Percentiles rank a stretch among this genome's conserved stretches.
Conservation (phyloP, 2,888 invertebrate species). For the Drosophila borborema region DNA sequence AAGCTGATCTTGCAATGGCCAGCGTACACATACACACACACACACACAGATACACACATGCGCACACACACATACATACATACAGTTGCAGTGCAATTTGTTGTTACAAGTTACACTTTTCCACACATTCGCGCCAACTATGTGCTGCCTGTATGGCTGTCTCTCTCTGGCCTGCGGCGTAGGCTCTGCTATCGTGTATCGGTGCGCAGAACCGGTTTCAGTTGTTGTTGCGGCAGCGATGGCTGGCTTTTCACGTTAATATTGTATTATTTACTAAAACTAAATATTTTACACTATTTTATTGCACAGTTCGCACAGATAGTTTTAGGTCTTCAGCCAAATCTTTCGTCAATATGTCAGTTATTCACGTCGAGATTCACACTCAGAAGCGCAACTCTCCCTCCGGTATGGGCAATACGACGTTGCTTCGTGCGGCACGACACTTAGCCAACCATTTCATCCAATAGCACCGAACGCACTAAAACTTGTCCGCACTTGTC, state of each 20-base stretch:
- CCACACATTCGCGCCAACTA: conserved; percentile 59
- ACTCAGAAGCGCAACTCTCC: conserved; percentile 55
- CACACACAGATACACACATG: conserved; percentile 14
- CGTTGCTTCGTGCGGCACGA: conserved; percentile 74
- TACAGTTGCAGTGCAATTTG: conserved; percentile 70
- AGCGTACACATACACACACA: conserved; percentile 10
- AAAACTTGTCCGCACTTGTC: conserved; percentile 70
- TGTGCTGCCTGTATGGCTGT: conserved; percentile 54
- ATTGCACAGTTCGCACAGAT: conserved; percentile 35
- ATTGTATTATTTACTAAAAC: conserved; percentile 38
- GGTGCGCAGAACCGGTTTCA: conserved; percentile 74
- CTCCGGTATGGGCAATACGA: conserved; percentile 55
- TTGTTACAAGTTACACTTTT: conserved; percentile 73
- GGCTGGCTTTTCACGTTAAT: conserved; percentile 46
- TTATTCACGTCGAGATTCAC: conserved; percentile 22
- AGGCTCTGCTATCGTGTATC: conserved; percentile 41
- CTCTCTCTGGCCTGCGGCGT: conserved; percentile 68
- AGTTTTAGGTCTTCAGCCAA: background rate
- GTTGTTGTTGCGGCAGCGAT: conserved; percentile 41
- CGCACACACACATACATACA: conserved; percentile 16
- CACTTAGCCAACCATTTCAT: conserved; percentile 81
- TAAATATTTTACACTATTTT: conserved; percentile 37
- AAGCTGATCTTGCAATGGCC: conserved; percentile 67
- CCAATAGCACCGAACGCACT: conserved; percentile 85
- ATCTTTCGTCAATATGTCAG: conserved; percentile 8